phyloP scores from a whole-genome alignment of 2,797 vertebrate species.

The Sebastolobus altivelis region DNA sequence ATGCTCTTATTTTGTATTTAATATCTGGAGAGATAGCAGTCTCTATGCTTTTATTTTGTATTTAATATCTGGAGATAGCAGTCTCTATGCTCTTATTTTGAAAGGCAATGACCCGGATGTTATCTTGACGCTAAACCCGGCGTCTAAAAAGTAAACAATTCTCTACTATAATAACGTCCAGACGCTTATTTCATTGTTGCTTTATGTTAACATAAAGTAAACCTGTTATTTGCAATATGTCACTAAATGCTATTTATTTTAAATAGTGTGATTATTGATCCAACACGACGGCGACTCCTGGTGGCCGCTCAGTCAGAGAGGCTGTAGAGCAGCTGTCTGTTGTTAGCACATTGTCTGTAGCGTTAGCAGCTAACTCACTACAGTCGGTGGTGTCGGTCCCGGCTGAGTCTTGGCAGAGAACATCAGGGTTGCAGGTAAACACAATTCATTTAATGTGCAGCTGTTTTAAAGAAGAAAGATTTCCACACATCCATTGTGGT shows the following conservation, averaged over 20 bases:
- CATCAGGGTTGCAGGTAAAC: slow-evolving; percentile 80
- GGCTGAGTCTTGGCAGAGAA: slow-evolving; percentile 48
- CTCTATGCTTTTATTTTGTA: too few species aligned
- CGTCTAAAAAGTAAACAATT: slow-evolving; percentile 1
- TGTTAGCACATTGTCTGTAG: slow-evolving; percentile 76
- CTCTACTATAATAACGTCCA: neutral
- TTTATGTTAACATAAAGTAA: fast-evolving
- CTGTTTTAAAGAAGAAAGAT: fast-evolving
- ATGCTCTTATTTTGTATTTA: too few species aligned
- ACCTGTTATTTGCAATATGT: neutral
- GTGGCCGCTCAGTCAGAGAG: slow-evolving; percentile 35
- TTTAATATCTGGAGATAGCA: too few species aligned
- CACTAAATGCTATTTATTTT: neutral
- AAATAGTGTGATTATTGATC: too few species aligned
- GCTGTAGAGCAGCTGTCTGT: slow-evolving; percentile 2
- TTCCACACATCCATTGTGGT: neutral
- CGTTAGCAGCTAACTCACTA: slow-evolving; percentile 11
- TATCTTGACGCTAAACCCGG: neutral
- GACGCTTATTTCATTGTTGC: neutral
- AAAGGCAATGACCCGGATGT: slow-evolving; percentile 25
- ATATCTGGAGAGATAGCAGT: too few species aligned
- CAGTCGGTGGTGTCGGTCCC: slow-evolving; percentile 13
- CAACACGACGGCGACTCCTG: slow-evolving; percentile 45
- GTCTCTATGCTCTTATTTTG: slow-evolving; percentile 31
- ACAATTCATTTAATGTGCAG: fast-evolving